Percentiles rank a stretch among this genome's conserved stretches.
Evolutionary conservation across 2,888 invertebrate genomes (phyloP).

Genomic region (Lasioglossum vierecki): DNA sequence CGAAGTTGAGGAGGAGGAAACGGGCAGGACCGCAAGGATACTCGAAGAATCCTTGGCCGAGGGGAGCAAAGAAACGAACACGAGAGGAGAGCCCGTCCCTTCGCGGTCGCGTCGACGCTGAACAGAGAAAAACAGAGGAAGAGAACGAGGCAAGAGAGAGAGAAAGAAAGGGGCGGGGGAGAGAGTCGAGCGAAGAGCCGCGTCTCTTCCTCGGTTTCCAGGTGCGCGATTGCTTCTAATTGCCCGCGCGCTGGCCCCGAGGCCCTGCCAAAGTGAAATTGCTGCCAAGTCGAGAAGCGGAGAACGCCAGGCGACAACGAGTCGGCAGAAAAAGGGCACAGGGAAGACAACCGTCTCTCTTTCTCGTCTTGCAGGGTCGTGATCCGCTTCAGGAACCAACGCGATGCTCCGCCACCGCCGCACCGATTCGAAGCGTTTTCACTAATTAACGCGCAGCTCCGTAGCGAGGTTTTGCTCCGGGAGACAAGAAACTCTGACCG

Average conservation of each 20-base stretch:
- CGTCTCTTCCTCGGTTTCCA: conserved; percentile 61
- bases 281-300: conserved; percentile 42
- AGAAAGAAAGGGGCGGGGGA: not conserved
- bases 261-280: conserved; percentile 72
- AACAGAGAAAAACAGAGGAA: conserved; percentile 51
- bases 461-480: conserved; percentile 31
- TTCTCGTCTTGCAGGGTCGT: conserved; percentile 30
- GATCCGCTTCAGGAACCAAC: conserved; percentile 47
- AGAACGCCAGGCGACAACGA: conserved; percentile 24
- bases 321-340: conserved; percentile 51
- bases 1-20: not conserved
- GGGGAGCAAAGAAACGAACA: conserved; percentile 45
- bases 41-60: conserved; percentile 49
- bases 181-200: conserved; percentile 5
- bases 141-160: not conserved
- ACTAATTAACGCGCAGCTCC: conserved; percentile 68
- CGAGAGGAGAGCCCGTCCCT: conserved; percentile 3
- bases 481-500: not conserved
- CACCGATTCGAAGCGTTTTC: conserved; percentile 63
- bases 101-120: conserved; percentile 31
- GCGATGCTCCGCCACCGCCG: not conserved
- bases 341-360: conserved; percentile 18
- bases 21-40: conserved; percentile 14
- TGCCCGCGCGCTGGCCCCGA: conserved; percentile 64
- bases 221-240: conserved; percentile 78